A percentile compares a stretch with the other conserved stretches of the same genome.
Conservation (phyloP, 2,888 invertebrate species). For the Sceliomorpha sp. region DNA sequence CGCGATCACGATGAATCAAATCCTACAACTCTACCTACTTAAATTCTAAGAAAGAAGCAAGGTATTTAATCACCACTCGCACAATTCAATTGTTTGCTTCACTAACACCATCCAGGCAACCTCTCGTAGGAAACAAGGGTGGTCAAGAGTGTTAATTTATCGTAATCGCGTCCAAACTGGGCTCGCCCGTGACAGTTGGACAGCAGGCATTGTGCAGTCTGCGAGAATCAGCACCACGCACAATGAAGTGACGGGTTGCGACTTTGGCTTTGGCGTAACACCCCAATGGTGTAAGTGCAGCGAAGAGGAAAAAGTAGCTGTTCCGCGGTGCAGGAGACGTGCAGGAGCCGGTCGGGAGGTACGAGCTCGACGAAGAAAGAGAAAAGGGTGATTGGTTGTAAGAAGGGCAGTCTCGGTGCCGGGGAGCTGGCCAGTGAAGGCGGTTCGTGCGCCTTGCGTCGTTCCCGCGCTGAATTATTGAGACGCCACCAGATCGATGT, state of each 20-base stretch:
- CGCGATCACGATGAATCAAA: too few relatives aligned
- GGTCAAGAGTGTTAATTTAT: constrained; percentile 64
- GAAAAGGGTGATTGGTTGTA: constrained; percentile 58
- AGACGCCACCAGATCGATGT: constrained; percentile 78
- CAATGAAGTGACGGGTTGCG: constrained; percentile 32
- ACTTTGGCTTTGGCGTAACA: constrained; percentile 5
- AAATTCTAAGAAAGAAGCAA: too few relatives aligned
- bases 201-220: constrained; percentile 31
- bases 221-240: constrained; percentile 7
- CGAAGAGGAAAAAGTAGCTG: constrained; percentile 8
- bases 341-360: constrained; percentile 14
- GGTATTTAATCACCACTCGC: too few relatives aligned
- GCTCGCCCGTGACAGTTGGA: constrained; percentile 64
- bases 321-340: not conserved
- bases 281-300: constrained; percentile 17
- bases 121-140: constrained; percentile 7
- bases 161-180: constrained; percentile 56
- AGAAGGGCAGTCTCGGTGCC: constrained; percentile 52
- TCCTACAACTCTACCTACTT: too few relatives aligned
- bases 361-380: constrained; percentile 46
- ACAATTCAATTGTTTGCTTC: not conserved
- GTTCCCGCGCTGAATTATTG: constrained; percentile 79
- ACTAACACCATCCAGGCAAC: constrained; percentile 12
- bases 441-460: constrained; percentile 72
- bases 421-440: constrained; percentile 22